Base-by-base conservation (phyloP, 2,888 invertebrate species). In the Acronicta alni region DNA sequence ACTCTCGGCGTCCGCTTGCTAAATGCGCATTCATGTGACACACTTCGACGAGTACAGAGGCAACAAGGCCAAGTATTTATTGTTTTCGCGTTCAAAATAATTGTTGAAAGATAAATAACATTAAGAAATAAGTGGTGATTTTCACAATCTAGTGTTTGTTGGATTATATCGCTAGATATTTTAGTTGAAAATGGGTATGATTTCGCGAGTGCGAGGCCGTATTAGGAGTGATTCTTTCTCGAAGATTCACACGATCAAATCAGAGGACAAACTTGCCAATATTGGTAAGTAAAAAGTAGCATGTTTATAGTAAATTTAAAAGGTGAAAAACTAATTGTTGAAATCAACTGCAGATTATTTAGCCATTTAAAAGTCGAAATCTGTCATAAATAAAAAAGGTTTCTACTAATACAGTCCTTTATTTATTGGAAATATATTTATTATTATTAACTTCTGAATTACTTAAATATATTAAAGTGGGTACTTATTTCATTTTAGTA, bases 191-290 rank as follows among this genome's bases (percentile, higher is more conserved):
- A 96, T 96, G 96, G 96, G 96, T 52, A 96, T 96, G 96, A 96
- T 96, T 80, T 96, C 96, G 32, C 93, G 96, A 80, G 96, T 96
- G 77, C 93, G 96, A 45, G 95, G 96, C n/a, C 93, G 96, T 58
- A 93, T 96, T 46, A 95, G 96, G 77, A 94, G 95, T 83, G 95
- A 95, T 82, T 95, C 96, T 38, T 92, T 96, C 85, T 95, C 95
- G 80, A 96, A 96, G 86, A 87, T 96, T 82, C 95, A 95, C 71
- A 93, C 95, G 16, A 92, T 95, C 63, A 93, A 95, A 73, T 95
- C 96, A 32, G 95, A 96, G 75, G 96, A 96, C 78, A 96, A 96
- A 91, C 96, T 96, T 57, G 96, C 96, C 7, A 96, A 96, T 86
- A 96, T 96, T 72, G 96, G 96, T 96, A 86, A 83, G 93, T 88